Base-by-base conservation (phyloP, 2,888 invertebrate species). In the Balanococcus diminutus region DNA sequence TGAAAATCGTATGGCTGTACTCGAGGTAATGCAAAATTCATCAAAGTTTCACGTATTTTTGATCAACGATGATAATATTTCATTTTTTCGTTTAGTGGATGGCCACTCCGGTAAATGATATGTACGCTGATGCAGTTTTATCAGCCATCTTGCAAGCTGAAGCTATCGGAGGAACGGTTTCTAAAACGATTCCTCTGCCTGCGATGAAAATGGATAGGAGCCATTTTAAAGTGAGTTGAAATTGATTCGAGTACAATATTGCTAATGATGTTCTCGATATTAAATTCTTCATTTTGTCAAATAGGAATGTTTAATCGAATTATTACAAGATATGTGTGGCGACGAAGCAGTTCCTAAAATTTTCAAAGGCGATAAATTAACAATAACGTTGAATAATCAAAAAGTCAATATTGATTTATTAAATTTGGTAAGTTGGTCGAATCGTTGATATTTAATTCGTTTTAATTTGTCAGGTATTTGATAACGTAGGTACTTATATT, bases 61-160 rank as follows among this genome's bases (percentile, higher is more conserved):
- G 14, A 9, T 22, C 1, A 81, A 36, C 28, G 16, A 36, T 79
- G 19, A n/a, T 25, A 82, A 82, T 51, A 31, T 56, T 82, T 56
- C 2, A 16, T 56, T 8, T 56, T 31, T 81, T 46, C 31, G 14
- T 25, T 83, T 32, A 95, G 93, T 99, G 99, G 99, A 92, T 94
- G 75, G 97, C 98, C 8, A 96, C 95, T 89, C 98, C 99, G 0
- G 95, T 98, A 79, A 95, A 97, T 89, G 99, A 99, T 91, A 98
- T 99, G 97, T 99, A 95, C 91, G 98, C 99, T 36, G 99, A 99
- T 91, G 96, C 98, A 36, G 95, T 98, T 36, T 92, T 98, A 86
- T 95, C 96, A 0, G 96, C 95, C 72, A 92, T 98, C 56, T 92
- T 99, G 88, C 95, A 96, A 90, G 96, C 96, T 0, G 95, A 95